These are phyloP conservation scores for Epicauta chinensis DNA, from an alignment of 1,140 invertebrate species.

Conservation along the genomic window DNA sequence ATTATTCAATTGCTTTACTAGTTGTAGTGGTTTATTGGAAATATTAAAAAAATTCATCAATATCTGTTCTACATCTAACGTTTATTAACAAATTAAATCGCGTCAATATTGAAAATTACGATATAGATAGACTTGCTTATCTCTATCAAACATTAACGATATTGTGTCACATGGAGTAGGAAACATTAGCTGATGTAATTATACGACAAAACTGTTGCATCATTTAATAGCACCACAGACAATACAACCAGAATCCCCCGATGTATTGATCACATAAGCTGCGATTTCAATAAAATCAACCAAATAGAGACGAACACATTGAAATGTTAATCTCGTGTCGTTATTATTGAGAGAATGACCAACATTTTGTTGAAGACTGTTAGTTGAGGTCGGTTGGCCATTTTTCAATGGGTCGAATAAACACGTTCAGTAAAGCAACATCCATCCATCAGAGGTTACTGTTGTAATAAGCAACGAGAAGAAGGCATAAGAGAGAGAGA, in stretches of 20 bases:
- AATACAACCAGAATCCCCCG: not conserved
- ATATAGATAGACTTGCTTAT: no score
- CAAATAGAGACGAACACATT: not conserved
- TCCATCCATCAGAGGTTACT: slow-evolving; percentile 28
- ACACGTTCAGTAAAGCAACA: slow-evolving; percentile 24
- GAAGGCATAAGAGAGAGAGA: not conserved
- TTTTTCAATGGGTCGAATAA: slow-evolving; percentile 28
- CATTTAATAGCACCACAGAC: slow-evolving; percentile 9
- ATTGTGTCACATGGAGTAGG: no score
- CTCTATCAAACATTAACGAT: no score
- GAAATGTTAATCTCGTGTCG: not conserved
- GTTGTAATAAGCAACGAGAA: slow-evolving; percentile 23
- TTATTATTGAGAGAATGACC: not conserved
- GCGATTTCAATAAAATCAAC: no score
- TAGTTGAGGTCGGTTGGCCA: slow-evolving; percentile 19
- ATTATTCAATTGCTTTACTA: no score
- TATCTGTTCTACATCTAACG: no score
- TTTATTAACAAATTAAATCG: no score
- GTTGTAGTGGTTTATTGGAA: no score
- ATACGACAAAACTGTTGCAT: slow-evolving; percentile 11
- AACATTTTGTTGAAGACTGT: slow-evolving; percentile 6
- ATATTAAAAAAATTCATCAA: no score
- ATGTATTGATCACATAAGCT: not conserved
- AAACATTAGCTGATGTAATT: slow-evolving; percentile 2
- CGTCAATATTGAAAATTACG: no score